These are phyloP conservation scores for Lithodes maja DNA, from an alignment of 2,888 invertebrate genomes.

Conservation along the genomic window DNA sequence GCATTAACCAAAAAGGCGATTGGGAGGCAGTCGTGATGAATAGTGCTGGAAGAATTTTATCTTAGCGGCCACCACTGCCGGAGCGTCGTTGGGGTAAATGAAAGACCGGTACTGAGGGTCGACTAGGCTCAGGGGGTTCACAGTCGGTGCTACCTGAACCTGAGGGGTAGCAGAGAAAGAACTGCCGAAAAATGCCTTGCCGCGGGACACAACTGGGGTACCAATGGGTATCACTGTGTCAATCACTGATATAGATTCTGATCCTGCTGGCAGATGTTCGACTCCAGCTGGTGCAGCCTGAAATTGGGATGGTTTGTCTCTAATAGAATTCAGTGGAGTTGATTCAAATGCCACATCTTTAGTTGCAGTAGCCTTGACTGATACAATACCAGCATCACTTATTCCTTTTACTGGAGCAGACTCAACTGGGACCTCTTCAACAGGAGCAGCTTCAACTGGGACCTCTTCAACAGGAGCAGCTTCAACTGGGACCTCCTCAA, in stretches of 20 bases:
- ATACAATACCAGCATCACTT: background rate
- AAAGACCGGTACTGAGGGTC: background rate
- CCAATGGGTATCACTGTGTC: too few relatives aligned
- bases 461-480: too few relatives aligned
- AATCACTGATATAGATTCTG: background rate
- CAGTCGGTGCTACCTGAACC: background rate
- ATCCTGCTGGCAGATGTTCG: background rate
- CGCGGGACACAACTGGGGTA: background rate
- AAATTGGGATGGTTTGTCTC: background rate
- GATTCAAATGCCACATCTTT: background rate
- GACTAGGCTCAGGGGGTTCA: background rate
- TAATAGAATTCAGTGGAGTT: background rate
- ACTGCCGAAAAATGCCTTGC: background rate
- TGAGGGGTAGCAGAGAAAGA: too few relatives aligned
- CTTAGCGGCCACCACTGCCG: background rate
- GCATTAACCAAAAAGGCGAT: background rate
- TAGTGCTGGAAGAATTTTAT: background rate
- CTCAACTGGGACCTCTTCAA: background rate
- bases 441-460: too few relatives aligned
- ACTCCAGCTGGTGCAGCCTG: background rate
- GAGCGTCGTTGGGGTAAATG: background rate
- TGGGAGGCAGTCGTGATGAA: background rate
- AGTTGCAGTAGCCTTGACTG: background rate
- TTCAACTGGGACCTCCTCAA: too few relatives aligned
- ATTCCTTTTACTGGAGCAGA: background rate